Conservation (phyloP, 2,888 invertebrate genomes). For the Phyto melanocephala region DNA sequence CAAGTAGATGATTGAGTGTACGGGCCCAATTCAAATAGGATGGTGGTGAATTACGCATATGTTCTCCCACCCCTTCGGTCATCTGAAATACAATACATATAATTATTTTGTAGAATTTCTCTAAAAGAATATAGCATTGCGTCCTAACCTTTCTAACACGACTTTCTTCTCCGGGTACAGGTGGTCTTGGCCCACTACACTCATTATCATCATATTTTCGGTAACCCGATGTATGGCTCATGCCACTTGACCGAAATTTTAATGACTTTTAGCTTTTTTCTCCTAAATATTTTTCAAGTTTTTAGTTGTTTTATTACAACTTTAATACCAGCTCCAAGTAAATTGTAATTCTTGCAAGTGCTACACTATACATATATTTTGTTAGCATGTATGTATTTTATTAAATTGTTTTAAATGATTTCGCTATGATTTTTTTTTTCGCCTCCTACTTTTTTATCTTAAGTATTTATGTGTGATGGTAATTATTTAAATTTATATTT, state of each 20-base stretch:
- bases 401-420: not conserved
- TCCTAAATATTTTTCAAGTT: not conserved
- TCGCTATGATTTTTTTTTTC: not conserved
- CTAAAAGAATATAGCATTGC: no score
- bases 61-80: conserved; percentile 78
- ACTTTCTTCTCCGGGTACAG: conserved; percentile 87
- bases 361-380: not conserved
- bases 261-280: conserved; percentile 36
- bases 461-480: conserved; percentile 34
- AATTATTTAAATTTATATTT: conserved; percentile 19
- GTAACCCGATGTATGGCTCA: conserved; percentile 78
- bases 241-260: conserved; percentile 74
- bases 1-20: conserved; percentile 89
- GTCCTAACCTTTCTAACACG: conserved; percentile 77
- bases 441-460: conserved; percentile 1
- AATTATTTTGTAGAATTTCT: no score
- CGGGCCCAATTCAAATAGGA: conserved; percentile 94
- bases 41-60: conserved; percentile 81
- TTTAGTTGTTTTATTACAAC: not conserved
- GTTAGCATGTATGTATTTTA: not conserved
- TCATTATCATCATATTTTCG: conserved; percentile 79
- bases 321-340: not conserved
- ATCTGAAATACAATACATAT: conserved; percentile 69
- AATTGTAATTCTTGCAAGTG: not conserved
- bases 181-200: conserved; percentile 85